Base-by-base conservation (phyloP, 2,797 vertebrate species). In the Acipenser oxyrinchus region DNA sequence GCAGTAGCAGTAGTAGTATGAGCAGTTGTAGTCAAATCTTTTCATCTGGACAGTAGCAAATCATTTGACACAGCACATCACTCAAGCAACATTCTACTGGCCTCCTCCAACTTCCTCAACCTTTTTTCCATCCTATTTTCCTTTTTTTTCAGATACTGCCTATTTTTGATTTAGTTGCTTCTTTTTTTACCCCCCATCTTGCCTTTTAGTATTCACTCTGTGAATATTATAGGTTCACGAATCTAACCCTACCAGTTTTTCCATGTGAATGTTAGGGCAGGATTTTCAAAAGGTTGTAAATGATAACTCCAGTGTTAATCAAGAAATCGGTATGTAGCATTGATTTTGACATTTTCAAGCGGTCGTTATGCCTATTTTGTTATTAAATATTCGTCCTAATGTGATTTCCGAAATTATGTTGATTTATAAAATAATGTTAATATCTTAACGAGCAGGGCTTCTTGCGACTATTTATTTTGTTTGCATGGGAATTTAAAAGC, bases 11-110 rank as follows among this genome's bases (percentile, higher is more conserved):
- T 18, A 12, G 58, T 60, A 60, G 58, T 60, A 8, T 18, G 10
- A 10, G 18, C 60, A 62, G 10, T 7, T 23, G 48, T 18, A 48
- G 18, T 62, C 10, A 37, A 37, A 4, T 37, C 23, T 23, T 37
- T 62, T 59, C 67, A 51, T 63, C 49, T 58, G 73, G 77, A 84
- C 77, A 82, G 79, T 82, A 76, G 13, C 15, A 37, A 15, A 60
- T 62, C 49, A 66, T 67, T 59, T 53, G 6, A 52, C 64, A 60
- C 18, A 61, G 23, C 48, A 8, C 6, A 37, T 37, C 23, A 37
- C 23, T 3, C 23, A 37, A 37, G 7, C 65, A 13, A 10, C 23
- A 64, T 70, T 57, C 49, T 9, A 60, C 49, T 10, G 6, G 18
- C 10, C 50, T 53, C 51, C 48, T 18, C 67, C 10, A 15, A 10